Base-by-base conservation (phyloP, 2,797 vertebrate species). In the Botia kubotai region DNA sequence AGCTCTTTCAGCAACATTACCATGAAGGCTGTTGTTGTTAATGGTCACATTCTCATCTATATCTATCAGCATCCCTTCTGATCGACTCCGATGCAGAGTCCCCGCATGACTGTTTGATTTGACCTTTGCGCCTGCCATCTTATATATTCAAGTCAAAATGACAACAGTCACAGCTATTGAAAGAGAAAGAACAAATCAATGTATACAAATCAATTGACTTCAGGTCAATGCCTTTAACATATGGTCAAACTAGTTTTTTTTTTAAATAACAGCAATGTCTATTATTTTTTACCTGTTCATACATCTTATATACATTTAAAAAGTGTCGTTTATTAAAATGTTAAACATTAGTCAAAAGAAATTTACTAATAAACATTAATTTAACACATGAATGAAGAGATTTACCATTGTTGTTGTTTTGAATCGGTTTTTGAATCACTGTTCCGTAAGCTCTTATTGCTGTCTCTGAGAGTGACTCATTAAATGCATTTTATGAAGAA, bases 21-120 rank as follows among this genome's bases (percentile, higher is more conserved):
- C 92, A 57, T 89, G 92, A 6, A 90, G 75, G 33, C 79, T 91
- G 91, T 90, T 87, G 79, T 58, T 91, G 85, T 89, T 88, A 69
- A 93, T 87, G 75, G 91, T 77, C 60, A 75, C 83, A 78, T 0
- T 84, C 21, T 94, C 93, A 81, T 95, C 93, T 82, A 95, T 89
- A 82, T 98, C 96, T 84, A 96, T 92, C 86, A 98, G 90, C 48
- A 94, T 95, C 29, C 97, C 96, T 88, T 98, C 96, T 36, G 97
- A 98, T 86, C 87, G 95, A 89, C 95, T 97, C 73, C 90, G 89
- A 87, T 92, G 90, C 69, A 96, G 92, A 91, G 94, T 95, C 80
- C 89, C 91, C 82, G 87, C 83, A 53, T 76, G 90, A 82, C 87
- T 86, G 77, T 92, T 83, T 63, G 94, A 93, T 71, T 76, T 90